A percentile compares a stretch with the other conserved stretches of the same genome.
Conservation (phyloP, 2,888 invertebrate genomes). For the Octonoba sinensis region DNA sequence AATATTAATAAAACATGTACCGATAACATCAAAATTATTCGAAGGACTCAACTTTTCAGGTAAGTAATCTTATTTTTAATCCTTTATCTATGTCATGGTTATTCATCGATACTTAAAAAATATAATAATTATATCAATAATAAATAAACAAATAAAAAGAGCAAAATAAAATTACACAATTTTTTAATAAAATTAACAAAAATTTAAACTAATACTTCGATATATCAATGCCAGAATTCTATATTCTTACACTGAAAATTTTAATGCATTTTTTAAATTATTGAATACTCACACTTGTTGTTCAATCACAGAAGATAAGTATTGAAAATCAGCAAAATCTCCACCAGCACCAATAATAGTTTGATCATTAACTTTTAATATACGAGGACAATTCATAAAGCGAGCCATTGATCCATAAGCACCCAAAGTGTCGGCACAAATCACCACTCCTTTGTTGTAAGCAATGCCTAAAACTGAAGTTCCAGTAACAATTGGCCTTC, state of each 20-base stretch:
- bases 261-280: background rate
- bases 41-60: too few relatives aligned
- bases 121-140: background rate
- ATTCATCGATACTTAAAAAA: too few relatives aligned
- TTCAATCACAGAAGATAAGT: conserved; percentile 84
- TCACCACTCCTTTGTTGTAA: conserved; percentile 88
- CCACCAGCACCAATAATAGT: conserved; percentile 92
- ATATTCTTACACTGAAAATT: background rate
- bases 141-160: background rate
- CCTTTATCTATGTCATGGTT: too few relatives aligned
- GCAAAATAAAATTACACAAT: background rate
- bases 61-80: too few relatives aligned
- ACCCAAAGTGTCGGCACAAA: conserved; percentile 92
- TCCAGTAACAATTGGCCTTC: conserved; percentile 85
- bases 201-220: background rate
- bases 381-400: conserved; percentile 85
- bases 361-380: conserved; percentile 89
- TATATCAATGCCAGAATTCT: background rate
- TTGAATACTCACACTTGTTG: conserved; percentile 83
- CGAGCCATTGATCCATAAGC: conserved; percentile 95
- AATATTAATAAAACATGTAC: too few relatives aligned
- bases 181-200: background rate
- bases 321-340: conserved; percentile 97
- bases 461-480: conserved; percentile 90
- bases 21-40: too few relatives aligned